Percentiles rank a stretch among this genome's conserved stretches.
phyloP scores from a whole-genome alignment of 2,888 invertebrate species.

The Acronicta leporina region DNA sequence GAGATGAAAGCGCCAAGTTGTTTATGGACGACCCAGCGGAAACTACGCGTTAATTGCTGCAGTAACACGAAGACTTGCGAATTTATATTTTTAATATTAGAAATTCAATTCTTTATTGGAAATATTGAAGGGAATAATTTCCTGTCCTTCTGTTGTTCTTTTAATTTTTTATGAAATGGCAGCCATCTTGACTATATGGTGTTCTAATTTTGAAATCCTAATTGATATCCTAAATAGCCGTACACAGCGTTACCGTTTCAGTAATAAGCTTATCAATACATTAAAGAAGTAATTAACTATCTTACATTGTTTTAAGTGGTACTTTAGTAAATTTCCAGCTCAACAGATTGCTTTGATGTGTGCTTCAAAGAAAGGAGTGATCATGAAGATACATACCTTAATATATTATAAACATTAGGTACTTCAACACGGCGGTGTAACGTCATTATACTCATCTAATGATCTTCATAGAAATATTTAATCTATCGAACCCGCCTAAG shows the following conservation, averaged over 20 bases:
- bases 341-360: conserved; percentile 37
- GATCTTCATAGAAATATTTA: too few relatives aligned
- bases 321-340: conserved; percentile 11
- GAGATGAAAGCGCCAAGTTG: conserved; percentile 32
- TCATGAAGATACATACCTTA: conserved; percentile 6
- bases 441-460: too few relatives aligned
- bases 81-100: conserved; percentile 11
- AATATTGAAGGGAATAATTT: conserved; percentile 24
- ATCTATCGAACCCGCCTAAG: too few relatives aligned
- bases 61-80: conserved; percentile 10
- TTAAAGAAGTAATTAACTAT: conserved; percentile 19
- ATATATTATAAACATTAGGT: conserved; percentile 15
- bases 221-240: background rate
- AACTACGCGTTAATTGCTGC: conserved; percentile 37
- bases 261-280: conserved; percentile 12
- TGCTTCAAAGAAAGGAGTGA: conserved; percentile 36
- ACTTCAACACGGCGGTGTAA: background rate
- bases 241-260: conserved; percentile 7
- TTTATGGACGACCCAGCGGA: conserved; percentile 33
- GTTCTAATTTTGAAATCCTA: too few relatives aligned
- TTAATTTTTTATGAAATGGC: too few relatives aligned
- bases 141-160: background rate
- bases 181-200: too few relatives aligned
- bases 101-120: conserved; percentile 2
- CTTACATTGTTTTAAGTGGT: conserved; percentile 28